Evolutionary conservation across 2,797 vertebrate species (phyloP).

Genomic region (Psittacula derbiana): DNA sequence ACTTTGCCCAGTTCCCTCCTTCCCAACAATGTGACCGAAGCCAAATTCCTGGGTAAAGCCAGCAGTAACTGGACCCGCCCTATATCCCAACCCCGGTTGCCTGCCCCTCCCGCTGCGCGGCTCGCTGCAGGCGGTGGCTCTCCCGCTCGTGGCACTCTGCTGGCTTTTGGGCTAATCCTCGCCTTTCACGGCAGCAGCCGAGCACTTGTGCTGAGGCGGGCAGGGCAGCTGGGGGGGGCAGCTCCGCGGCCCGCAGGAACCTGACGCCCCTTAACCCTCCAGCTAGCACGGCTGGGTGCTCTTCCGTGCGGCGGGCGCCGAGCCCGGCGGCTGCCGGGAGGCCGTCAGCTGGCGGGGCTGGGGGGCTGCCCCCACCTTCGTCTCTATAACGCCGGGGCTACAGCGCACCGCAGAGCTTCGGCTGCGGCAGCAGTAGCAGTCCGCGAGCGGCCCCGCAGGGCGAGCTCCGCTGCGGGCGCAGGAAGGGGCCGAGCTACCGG

Average conservation of each 20-base stretch:
- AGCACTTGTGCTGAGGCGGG: neutral
- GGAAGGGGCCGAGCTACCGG: neutral
- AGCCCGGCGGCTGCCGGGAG: neutral
- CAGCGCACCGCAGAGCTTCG: neutral
- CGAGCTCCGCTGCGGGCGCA: neutral
- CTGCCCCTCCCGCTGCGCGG: neutral
- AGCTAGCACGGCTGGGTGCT: accelerated
- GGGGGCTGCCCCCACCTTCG: neutral
- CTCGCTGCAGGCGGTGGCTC: accelerated
- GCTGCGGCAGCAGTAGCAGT: neutral
- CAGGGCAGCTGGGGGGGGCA: neutral
- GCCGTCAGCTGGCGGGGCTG: neutral
- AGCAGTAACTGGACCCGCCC: neutral
- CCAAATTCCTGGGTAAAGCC: neutral
- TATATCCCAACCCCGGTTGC: neutral
- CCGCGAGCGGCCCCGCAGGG: neutral
- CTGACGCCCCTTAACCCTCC: neutral
- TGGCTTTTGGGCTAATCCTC: neutral
- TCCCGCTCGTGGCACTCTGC: neutral
- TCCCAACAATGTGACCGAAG: neutral
- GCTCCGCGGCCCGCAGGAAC: neutral
- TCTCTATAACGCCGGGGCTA: neutral
- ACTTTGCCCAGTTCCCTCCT: neutral
- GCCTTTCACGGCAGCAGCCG: neutral
- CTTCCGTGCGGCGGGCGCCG: neutral